Conservation (phyloP, 2,797 vertebrate species). For the Acanthiza pusilla region DNA sequence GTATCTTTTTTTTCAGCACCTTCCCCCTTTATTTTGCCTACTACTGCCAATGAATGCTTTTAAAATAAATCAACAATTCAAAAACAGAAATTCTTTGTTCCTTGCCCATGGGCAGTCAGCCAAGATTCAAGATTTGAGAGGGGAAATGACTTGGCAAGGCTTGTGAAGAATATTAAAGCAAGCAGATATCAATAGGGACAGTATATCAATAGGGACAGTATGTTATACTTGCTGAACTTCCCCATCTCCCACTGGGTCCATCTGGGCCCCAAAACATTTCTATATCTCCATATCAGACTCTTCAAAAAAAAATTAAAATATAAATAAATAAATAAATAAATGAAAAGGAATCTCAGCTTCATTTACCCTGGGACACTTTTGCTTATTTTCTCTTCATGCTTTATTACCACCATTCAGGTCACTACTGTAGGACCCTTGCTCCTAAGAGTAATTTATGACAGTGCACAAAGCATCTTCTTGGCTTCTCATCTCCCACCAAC, state of each 20-base stretch:
- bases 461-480: not conserved
- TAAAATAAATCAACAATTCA: slow-evolving; percentile 15
- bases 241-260: not conserved
- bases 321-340: too few relatives aligned
- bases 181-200: not conserved
- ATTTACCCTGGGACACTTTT: not conserved
- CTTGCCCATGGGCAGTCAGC: not conserved
- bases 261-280: not conserved
- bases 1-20: not conserved
- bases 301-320: not conserved
- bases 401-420: not conserved
- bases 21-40: not conserved
- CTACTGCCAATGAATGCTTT: not conserved
- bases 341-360: not conserved
- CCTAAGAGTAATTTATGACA: not conserved
- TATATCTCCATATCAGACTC: not conserved
- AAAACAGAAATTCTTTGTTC: slow-evolving; percentile 44
- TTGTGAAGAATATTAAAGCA: slow-evolving; percentile 29
- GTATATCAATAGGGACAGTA: not conserved
- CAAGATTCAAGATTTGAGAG: slow-evolving; percentile 36
- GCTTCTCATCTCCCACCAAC: not conserved
- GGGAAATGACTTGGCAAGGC: slow-evolving; percentile 30
- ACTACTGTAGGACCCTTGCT: not conserved
- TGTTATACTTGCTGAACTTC: not conserved
- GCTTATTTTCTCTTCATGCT: not conserved